Percentiles rank a stretch among this genome's conserved stretches.
phyloP scores from a whole-genome alignment of 1,140 invertebrate species.

The Zophobas atratus region DNA sequence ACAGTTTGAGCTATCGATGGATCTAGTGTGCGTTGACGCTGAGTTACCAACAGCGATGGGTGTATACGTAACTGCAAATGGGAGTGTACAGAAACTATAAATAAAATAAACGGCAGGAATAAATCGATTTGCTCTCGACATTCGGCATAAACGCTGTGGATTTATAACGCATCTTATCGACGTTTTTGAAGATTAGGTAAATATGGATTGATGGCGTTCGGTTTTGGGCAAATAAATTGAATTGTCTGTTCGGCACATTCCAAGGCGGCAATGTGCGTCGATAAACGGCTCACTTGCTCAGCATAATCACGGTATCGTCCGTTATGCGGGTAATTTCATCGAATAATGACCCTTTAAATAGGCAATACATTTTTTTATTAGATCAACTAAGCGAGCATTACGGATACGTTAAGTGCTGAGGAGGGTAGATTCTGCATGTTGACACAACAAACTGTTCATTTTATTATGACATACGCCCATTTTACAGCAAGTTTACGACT shows the following conservation, averaged over 20 bases:
- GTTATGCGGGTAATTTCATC: constrained; percentile 20
- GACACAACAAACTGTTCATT: constrained; percentile 53
- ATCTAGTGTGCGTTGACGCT: constrained; percentile 11
- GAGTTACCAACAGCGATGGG: constrained; percentile 15
- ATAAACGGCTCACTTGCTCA: constrained; percentile 7
- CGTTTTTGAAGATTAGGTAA: constrained; percentile 39
- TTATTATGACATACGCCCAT: constrained; percentile 48
- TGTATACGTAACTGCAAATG: constrained; percentile 36
- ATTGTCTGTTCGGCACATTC: constrained; percentile 24
- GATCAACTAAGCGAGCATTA: constrained; percentile 24
- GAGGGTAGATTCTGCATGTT: constrained; percentile 46
- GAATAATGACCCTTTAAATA: constrained; percentile 35
- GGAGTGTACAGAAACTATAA: constrained; percentile 42
- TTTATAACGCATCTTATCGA: constrained; percentile 41
- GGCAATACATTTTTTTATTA: constrained; percentile 50
- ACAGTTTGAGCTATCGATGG: constrained; percentile 36
- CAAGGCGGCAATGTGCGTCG: neutral
- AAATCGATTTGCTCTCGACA: constrained; percentile 39
- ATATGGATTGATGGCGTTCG: constrained; percentile 26
- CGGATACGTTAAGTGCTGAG: constrained; percentile 8
- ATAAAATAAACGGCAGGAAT: constrained; percentile 39
- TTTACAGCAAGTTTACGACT: constrained; percentile 49
- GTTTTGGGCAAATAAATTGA: constrained; percentile 10
- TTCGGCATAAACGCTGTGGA: constrained; percentile 34
- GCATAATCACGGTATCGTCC: constrained; percentile 14